Conservation (phyloP, 2,797 vertebrate genomes). For the Harpagifer antarcticus region DNA sequence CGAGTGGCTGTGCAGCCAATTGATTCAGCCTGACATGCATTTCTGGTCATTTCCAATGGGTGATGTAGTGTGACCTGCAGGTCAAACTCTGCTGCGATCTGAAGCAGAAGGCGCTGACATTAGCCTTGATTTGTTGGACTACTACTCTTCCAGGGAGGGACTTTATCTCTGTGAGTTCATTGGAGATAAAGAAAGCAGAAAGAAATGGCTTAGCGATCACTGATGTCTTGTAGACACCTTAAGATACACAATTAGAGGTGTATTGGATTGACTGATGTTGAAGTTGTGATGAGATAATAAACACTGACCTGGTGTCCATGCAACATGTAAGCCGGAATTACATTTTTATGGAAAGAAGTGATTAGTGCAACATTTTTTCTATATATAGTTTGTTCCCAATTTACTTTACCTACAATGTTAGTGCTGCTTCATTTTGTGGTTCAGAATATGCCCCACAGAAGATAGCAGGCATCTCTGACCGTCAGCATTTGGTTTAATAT, state of each 20-base stretch:
- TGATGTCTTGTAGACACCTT: conserved; percentile 34
- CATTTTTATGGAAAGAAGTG: neutral
- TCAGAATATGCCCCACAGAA: neutral
- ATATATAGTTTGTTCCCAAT: neutral
- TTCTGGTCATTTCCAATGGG: conserved; percentile 75
- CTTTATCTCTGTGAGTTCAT: conserved; percentile 62
- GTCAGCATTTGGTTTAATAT: neutral
- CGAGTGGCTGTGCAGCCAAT: conserved; percentile 68
- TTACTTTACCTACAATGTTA: neutral
- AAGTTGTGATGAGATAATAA: conserved; percentile 39
- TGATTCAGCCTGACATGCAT: conserved; percentile 78
- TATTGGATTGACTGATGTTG: conserved; percentile 37
- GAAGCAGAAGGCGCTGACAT: conserved; percentile 59
- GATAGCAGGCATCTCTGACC: neutral
- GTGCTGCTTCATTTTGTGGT: neutral
- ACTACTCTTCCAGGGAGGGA: conserved; percentile 32
- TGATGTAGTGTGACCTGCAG: conserved; percentile 73
- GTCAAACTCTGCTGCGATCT: conserved; percentile 63
- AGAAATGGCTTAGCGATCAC: conserved; percentile 30
- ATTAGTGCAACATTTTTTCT: neutral
- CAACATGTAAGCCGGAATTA: conserved; percentile 19
- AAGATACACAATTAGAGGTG: conserved; percentile 17
- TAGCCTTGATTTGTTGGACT: conserved; percentile 74
- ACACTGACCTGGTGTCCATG: conserved; percentile 4
- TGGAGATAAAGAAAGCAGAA: conserved; percentile 32